Evolutionary conservation across 2,888 invertebrate genomes (phyloP).

Genomic region (Acrobasis suavella): DNA sequence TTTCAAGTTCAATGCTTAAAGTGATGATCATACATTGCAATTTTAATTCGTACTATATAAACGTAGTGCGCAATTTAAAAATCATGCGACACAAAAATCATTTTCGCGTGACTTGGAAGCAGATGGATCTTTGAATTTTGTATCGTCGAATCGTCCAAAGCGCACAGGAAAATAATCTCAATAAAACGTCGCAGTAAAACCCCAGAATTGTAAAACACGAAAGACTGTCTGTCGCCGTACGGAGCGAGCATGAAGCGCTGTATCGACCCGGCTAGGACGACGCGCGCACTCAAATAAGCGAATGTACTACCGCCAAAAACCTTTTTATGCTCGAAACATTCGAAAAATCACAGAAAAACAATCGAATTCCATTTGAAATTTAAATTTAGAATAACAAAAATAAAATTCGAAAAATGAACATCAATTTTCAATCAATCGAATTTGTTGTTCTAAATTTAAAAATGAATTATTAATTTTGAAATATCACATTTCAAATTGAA

Average conservation of each 20-base stretch:
- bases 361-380: background rate
- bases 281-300: constrained; percentile 70
- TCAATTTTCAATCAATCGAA: background rate
- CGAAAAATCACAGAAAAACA: constrained; percentile 21
- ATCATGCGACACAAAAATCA: constrained; percentile 34
- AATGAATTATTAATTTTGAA: background rate
- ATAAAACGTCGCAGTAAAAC: constrained; percentile 48
- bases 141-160: constrained; percentile 34
- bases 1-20: background rate
- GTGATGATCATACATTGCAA: background rate
- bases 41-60: background rate
- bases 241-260: constrained; percentile 65
- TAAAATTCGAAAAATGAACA: background rate
- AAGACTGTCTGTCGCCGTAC: constrained; percentile 77
- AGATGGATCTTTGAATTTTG: constrained; percentile 37
- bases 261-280: constrained; percentile 71
- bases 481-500: constrained; percentile 26
- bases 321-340: constrained; percentile 25
- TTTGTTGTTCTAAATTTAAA: constrained; percentile 13
- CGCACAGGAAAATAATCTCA: constrained; percentile 52
- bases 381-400: background rate
- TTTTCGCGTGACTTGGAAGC: constrained; percentile 38
- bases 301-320: constrained; percentile 45
- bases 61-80: constrained; percentile 1
- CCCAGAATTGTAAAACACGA: constrained; percentile 68